These are phyloP conservation scores for Oxytorus armatus DNA, from an alignment of 2,888 invertebrate species.

Conservation along the genomic window DNA sequence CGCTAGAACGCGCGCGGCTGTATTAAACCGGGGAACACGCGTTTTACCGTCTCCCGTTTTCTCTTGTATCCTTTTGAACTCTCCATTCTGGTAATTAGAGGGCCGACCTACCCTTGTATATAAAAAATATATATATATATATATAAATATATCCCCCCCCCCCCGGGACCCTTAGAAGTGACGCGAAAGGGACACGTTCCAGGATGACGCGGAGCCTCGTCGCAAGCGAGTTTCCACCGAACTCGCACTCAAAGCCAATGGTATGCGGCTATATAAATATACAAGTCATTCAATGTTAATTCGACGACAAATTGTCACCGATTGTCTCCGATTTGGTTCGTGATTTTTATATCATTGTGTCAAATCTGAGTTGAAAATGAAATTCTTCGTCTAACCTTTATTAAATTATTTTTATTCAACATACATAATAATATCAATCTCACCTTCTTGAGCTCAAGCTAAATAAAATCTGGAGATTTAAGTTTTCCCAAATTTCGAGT, in stretches of 20 bases:
- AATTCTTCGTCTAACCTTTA: too few species aligned
- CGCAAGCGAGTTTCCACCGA: neutral
- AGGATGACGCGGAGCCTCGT: slow-evolving; percentile 15
- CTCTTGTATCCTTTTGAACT: slow-evolving; percentile 65
- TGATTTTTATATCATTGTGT: too few species aligned
- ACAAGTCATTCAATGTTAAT: neutral
- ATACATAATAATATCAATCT: too few species aligned
- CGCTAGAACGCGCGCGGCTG: slow-evolving; percentile 42
- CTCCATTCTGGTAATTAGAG: slow-evolving; percentile 67
- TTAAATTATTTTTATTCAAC: too few species aligned
- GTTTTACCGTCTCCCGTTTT: slow-evolving; percentile 24
- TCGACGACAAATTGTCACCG: neutral
- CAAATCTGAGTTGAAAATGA: too few species aligned
- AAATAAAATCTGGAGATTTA: too few species aligned
- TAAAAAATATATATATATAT: neutral
- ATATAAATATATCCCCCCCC: neutral
- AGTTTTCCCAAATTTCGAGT: too few species aligned
- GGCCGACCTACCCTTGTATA: slow-evolving; percentile 19
- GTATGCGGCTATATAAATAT: neutral
- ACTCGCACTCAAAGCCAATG: slow-evolving; percentile 3
- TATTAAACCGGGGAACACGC: slow-evolving; percentile 53
- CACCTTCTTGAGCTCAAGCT: too few species aligned
- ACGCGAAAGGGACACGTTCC: slow-evolving; percentile 28
- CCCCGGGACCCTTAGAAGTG: slow-evolving; percentile 49
- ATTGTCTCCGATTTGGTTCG: neutral